A percentile compares a stretch with the other conserved stretches of the same genome.
Conservation (phyloP, 2,888 invertebrate genomes). For the Hermaeophaga mercurialis region DNA sequence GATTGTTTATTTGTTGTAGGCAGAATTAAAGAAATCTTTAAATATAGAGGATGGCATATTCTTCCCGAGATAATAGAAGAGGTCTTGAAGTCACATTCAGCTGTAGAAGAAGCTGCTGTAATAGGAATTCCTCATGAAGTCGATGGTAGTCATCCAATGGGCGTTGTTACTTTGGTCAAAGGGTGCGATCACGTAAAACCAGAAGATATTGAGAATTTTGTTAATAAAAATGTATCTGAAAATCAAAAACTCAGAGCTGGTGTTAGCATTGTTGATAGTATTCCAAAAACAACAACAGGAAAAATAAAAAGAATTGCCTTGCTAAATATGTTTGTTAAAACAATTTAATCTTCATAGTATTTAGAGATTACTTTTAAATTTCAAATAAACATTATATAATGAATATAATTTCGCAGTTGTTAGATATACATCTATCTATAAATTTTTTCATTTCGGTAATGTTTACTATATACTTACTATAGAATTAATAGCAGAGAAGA, state of each 20-base stretch:
- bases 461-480: no score
- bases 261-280: conserved; percentile 27
- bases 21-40: conserved; percentile 58
- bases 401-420: no score
- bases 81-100: conserved; percentile 70
- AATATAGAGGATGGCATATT: conserved; percentile 59
- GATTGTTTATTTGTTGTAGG: conserved; percentile 58
- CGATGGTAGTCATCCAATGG: conserved; percentile 72
- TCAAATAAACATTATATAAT: no score
- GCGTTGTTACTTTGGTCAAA: conserved; percentile 26
- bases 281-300: conserved; percentile 19
- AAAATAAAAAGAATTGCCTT: neutral
- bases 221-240: conserved; percentile 27
- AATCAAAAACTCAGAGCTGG: conserved; percentile 31
- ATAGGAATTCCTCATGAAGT: conserved; percentile 66
- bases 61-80: conserved; percentile 83
- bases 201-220: conserved; percentile 53
- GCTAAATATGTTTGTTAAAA: neutral
- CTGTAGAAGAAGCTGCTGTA: conserved; percentile 78
- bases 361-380: no score
- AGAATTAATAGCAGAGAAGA: no score
- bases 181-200: conserved; percentile 44
- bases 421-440: no score
- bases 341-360: no score
- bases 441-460: no score